Evolutionary conservation across 2,797 vertebrate genomes (phyloP).

Genomic region (Anas bahamensis): DNA sequence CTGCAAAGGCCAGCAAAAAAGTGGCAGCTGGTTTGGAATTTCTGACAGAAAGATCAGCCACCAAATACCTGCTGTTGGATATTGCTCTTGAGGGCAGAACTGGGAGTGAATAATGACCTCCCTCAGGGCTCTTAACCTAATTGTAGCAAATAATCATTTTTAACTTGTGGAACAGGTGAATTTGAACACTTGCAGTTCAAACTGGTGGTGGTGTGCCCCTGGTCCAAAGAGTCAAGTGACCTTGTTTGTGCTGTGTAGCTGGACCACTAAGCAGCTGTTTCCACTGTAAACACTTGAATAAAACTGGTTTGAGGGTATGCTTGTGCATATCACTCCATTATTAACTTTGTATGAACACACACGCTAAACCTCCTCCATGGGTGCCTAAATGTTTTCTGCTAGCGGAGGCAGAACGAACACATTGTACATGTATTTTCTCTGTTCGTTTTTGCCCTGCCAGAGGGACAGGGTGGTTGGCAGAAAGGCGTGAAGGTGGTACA

Average conservation of each 20-base stretch:
- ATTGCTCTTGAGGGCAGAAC: neutral
- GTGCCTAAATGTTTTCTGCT: neutral
- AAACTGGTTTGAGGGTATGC: conserved; percentile 20
- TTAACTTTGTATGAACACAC: neutral
- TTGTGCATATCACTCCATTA: conserved; percentile 6
- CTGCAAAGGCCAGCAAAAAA: neutral
- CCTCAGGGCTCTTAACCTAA: neutral
- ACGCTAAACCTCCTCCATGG: neutral
- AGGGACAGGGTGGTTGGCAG: neutral
- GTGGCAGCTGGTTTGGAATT: neutral
- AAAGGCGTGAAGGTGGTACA: neutral
- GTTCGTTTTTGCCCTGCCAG: neutral
- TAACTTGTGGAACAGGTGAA: accelerated
- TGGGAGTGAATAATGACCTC: accelerated
- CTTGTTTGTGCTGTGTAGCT: neutral
- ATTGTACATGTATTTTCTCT: accelerated
- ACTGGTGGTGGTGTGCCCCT: neutral
- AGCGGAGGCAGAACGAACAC: neutral
- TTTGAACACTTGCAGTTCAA: neutral
- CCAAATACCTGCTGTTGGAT: accelerated
- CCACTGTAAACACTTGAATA: neutral
- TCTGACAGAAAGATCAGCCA: neutral
- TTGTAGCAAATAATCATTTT: neutral
- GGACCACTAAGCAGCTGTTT: neutral
- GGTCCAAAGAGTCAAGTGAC: conserved; percentile 1